Evolutionary conservation across 2,797 vertebrate genomes (phyloP), one percentile per base, ranked within the genome.

Genomic region (Gallinago solitaria): DNA sequence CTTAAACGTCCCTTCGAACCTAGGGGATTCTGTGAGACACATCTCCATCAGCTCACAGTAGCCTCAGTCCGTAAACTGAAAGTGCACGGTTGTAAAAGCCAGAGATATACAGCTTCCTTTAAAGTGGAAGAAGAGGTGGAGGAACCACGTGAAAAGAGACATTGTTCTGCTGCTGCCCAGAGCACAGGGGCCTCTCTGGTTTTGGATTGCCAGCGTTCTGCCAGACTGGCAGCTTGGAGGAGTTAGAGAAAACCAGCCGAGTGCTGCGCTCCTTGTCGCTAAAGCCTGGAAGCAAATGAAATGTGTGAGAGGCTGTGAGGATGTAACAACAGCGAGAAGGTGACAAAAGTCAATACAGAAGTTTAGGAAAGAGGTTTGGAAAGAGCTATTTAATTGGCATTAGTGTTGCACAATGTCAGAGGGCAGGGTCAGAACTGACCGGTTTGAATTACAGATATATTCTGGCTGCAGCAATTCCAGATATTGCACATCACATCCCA

Each of bases 1-100:
- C 45, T 20, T 21, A 45, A 47, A 47, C 20, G 6, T 47, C 45
- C 21, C 45, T 47, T 47, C 45, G 3, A 47, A 47, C 45, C 45
- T 47, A 7, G 45, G 45, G 3, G 45, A 47, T 47, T 47, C 45
- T 23, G 45, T 47, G 32, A 56, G 30, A 19, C 9, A 0, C 47
- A 41, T 39, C 7, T 24, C 45, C 59, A 18, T 39, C 75, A 2
- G 16, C 4, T 56, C 41, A 12, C 17, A 1, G 5, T 7, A 3
- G 18, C 9, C 20, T 41, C 50, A 1, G 14, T 15, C 16, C 9
- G 0, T 14, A 2, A 8, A 19, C 9, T 16, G 39, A 30, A 68
- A 33, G 23, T 25, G 30, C 30, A 2, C 0, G 0, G 50, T 33
- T 50, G 14, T 18, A 43, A 75, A 41, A 79, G n/a, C n/a, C 15